Evolutionary conservation across 2,113 vertebrate genomes (phyloP).

Genomic region (Ibidorhyncha struthersii): DNA sequence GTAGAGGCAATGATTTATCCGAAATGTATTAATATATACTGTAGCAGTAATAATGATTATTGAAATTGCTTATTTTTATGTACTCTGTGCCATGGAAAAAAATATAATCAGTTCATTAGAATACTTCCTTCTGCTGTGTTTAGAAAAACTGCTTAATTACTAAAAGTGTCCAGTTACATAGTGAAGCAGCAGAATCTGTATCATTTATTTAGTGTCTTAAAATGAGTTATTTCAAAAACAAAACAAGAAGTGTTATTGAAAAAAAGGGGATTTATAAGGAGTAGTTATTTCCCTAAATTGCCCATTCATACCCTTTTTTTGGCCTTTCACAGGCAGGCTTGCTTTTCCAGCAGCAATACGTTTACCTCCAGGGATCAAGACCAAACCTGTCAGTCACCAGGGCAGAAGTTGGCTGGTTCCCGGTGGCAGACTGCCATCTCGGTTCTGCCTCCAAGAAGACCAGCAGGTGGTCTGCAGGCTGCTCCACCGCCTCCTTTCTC

Average conservation of each 20-base stretch:
- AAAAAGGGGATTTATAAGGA: not conserved
- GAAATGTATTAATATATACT: conserved; percentile 57
- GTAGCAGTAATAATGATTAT: conserved; percentile 54
- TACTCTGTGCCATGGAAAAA: not conserved
- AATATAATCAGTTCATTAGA: not conserved
- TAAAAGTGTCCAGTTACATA: conserved; percentile 35
- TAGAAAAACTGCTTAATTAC: conserved; percentile 42
- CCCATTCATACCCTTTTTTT: conserved; percentile 3
- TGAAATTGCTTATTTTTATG: conserved; percentile 44
- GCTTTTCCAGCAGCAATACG: conserved; percentile 4
- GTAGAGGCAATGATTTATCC: conserved; percentile 73
- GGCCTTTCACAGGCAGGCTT: not conserved
- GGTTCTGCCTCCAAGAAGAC: not conserved
- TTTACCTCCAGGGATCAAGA: conserved; percentile 18
- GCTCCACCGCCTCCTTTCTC: not conserved
- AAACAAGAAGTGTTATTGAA: not conserved
- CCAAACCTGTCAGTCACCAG: conserved; percentile 42
- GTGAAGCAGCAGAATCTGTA: not conserved
- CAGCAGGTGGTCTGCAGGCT: not conserved
- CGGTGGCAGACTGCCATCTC: not conserved
- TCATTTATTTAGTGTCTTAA: conserved; percentile 15
- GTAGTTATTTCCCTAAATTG: not conserved
- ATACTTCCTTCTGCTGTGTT: conserved; percentile 13
- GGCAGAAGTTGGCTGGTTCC: conserved; percentile 26
- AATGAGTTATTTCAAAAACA: not conserved